Evolutionary conservation across 2,113 vertebrate genomes (phyloP).

Genomic region (Equus przewalskii): DNA sequence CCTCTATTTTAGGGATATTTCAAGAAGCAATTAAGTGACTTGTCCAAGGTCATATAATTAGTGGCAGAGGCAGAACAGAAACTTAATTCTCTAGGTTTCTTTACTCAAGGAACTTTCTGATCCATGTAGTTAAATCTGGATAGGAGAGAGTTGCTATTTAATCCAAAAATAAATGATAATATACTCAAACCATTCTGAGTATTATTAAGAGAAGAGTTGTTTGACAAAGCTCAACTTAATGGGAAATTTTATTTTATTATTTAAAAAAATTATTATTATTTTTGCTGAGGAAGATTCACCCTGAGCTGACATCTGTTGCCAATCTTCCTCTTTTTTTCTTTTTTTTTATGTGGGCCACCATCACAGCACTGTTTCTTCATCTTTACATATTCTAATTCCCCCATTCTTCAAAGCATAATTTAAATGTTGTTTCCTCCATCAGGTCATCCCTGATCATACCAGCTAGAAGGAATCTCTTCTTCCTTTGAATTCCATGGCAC

Average conservation of each 20-base stretch:
- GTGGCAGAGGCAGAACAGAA: not conserved
- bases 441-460: not conserved
- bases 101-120: not conserved
- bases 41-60: not conserved
- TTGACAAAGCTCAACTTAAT: not conserved
- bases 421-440: not conserved
- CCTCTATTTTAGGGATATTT: not conserved
- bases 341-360: too few species aligned
- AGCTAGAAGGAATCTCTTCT: not conserved
- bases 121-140: constrained; percentile 21
- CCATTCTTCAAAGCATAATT: constrained; percentile 14
- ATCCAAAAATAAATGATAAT: not conserved
- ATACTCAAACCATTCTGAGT: not conserved
- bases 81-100: not conserved
- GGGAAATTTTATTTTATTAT: not conserved
- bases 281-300: too few species aligned
- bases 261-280: not conserved
- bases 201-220: constrained; percentile 8
- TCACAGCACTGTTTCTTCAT: not conserved
- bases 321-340: too few species aligned
- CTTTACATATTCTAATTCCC: not conserved
- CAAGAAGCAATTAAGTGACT: constrained; percentile 42
- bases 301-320: too few species aligned
- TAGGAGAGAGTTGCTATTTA: constrained; percentile 47
- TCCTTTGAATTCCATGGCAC: constrained; percentile 23